Base-by-base conservation (phyloP, 2,888 invertebrate species). In the Neuroscelio doddi region DNA sequence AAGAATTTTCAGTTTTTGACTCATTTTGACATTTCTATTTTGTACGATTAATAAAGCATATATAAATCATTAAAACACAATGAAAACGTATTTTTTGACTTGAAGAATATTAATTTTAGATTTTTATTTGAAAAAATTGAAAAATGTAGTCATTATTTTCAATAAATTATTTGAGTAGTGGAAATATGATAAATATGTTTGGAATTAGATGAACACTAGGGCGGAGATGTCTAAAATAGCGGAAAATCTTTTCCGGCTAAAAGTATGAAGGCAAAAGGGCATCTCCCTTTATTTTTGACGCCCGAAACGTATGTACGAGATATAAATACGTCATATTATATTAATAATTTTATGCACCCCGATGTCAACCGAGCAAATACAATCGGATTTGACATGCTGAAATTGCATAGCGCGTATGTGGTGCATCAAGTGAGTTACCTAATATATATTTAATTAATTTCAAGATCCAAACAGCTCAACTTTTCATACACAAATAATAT, bases 391-490 rank as follows among this genome's bases (percentile, higher is more conserved):
- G 79, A 77, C 70, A 73, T 75, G 77, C 69, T 45, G 53, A 74
- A 72, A 79, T 73, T 67, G 72, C 66, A 57, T 58, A 52, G 65
- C 72, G 73, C 68, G 72, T 74, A 73, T 70, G 68, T 56, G 69
- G 36, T 46, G 57, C 71, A 76, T 76, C 73, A 75, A 83, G 78
- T 79, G 78, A 82, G 70, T 77, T 75, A 72, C 62, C 76, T 83
- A 83, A 83, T 83, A 80, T 80, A 74, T 73, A 76, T 81, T 83
- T 81, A 80, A 83, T 83, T 80, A 82, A 80, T 83, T 78, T 58
- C 38, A 16, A 38, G 27, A 16, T 26, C 2, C 21, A 5, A 2
- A 21, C 5, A 3, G 21, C n/a, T n/a, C n/a, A n/a, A n/a, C n/a
- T n/a, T n/a, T n/a, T n/a, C n/a, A n/a, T n/a, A n/a, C n/a, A n/a